These are phyloP conservation scores for Trialeurodes vaporariorum DNA, from an alignment of 1,140 invertebrate genomes.

Conservation along the genomic window DNA sequence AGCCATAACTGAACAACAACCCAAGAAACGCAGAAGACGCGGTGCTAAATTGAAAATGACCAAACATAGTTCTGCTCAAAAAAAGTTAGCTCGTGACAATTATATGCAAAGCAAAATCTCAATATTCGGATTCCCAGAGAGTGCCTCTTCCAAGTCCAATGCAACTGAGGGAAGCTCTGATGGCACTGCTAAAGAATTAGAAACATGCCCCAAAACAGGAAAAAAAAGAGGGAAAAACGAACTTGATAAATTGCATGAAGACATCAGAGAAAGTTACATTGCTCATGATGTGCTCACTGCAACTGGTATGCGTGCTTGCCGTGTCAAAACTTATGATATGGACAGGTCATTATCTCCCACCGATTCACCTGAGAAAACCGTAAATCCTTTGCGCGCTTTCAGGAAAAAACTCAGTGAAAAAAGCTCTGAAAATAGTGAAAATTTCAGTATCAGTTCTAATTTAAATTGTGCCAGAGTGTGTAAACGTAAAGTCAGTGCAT, in stretches of 20 bases:
- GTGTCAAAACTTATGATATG: neutral
- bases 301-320: slow-evolving; percentile 27
- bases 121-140: no score
- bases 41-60: no score
- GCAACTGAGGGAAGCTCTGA: no score
- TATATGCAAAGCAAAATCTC: no score
- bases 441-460: neutral
- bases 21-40: no score
- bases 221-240: slow-evolving; percentile 35
- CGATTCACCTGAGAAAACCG: neutral
- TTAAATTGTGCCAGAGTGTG: neutral
- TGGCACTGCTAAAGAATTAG: neutral
- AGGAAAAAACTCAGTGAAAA: neutral
- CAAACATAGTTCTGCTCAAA: no score
- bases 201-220: neutral
- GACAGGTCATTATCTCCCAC: neutral
- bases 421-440: neutral
- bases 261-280: slow-evolving; percentile 54
- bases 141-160: no score
- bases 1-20: no score
- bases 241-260: slow-evolving; percentile 47
- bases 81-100: no score
- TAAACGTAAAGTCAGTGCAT: neutral
- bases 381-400: neutral
- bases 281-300: slow-evolving; percentile 44